Percentiles rank a stretch among this genome's conserved stretches.
These are phyloP conservation scores for Spodoptera exigua DNA, from an alignment of 2,888 invertebrate species.

Conservation along the genomic window DNA sequence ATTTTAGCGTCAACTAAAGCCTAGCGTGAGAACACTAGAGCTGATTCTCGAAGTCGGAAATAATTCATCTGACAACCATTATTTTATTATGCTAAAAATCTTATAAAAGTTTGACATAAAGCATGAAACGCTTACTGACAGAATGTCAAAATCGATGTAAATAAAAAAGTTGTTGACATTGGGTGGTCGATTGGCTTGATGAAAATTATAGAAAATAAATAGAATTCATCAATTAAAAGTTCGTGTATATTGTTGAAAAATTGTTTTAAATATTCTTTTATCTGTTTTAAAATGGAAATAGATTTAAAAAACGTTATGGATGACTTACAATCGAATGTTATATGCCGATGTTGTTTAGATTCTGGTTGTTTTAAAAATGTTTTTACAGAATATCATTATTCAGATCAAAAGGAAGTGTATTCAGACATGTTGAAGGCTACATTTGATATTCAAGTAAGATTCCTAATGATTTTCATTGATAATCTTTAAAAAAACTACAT, in stretches of 20 bases:
- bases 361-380: constrained; percentile 61
- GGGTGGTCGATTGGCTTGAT: constrained; percentile 2
- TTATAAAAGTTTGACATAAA: too few relatives aligned
- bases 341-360: constrained; percentile 72
- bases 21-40: too few relatives aligned
- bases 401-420: constrained; percentile 63
- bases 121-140: neutral
- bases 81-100: too few relatives aligned
- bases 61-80: too few relatives aligned
- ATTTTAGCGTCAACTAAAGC: too few relatives aligned
- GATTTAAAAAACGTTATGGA: constrained; percentile 9
- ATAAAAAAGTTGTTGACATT: neutral
- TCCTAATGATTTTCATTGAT: neutral
- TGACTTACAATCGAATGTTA: constrained; percentile 21
- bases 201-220: constrained; percentile 10
- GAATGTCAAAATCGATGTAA: neutral
- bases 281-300: constrained; percentile 47
- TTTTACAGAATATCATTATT: constrained; percentile 58
- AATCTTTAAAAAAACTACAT: too few relatives aligned
- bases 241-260: neutral
- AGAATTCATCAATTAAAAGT: constrained; percentile 34
- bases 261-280: neutral
- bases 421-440: constrained; percentile 67
- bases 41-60: too few relatives aligned
- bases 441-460: constrained; percentile 70